A percentile compares a stretch with the other conserved stretches of the same genome.
Evolutionary conservation across 2,888 invertebrate genomes (phyloP).

Genomic region (Drosophila ustulata): DNA sequence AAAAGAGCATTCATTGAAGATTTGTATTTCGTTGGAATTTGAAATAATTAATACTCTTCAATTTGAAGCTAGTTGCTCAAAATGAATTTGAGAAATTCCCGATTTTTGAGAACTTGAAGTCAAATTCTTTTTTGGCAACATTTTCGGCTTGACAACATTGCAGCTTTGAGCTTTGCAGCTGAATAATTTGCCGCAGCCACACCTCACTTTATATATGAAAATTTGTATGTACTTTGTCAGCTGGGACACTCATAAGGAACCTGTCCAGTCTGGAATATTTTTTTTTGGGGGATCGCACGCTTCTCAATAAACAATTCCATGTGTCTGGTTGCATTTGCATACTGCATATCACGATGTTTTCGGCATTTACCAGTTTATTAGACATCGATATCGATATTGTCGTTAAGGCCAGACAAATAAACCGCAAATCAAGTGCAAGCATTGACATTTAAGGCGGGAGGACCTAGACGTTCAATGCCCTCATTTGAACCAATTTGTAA

Average conservation of each 20-base stretch:
- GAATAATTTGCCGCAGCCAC: background rate
- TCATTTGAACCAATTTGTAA: background rate
- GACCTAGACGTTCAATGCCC: conserved; percentile 53
- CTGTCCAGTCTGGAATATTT: conserved; percentile 14
- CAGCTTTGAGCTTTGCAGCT: background rate
- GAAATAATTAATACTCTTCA: no score
- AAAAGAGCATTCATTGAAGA: no score
- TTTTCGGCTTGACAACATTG: background rate
- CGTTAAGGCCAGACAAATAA: conserved; percentile 6
- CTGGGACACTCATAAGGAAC: conserved; percentile 1
- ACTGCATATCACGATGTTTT: conserved; percentile 39
- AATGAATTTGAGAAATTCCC: background rate
- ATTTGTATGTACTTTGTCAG: background rate
- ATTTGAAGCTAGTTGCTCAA: no score
- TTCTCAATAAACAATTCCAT: conserved; percentile 32
- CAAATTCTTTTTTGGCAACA: background rate
- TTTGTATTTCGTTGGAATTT: no score
- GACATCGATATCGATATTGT: conserved; percentile 3
- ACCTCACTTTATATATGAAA: background rate
- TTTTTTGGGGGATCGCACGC: conserved; percentile 4
- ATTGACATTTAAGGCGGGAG: conserved; percentile 57
- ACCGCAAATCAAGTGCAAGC: conserved; percentile 31
- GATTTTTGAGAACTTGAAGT: background rate
- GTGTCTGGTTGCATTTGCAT: conserved; percentile 59
- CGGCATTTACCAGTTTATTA: conserved; percentile 12